These are phyloP conservation scores for Eumeta japonica DNA, from an alignment of 1,140 invertebrate genomes.

Conservation along the genomic window DNA sequence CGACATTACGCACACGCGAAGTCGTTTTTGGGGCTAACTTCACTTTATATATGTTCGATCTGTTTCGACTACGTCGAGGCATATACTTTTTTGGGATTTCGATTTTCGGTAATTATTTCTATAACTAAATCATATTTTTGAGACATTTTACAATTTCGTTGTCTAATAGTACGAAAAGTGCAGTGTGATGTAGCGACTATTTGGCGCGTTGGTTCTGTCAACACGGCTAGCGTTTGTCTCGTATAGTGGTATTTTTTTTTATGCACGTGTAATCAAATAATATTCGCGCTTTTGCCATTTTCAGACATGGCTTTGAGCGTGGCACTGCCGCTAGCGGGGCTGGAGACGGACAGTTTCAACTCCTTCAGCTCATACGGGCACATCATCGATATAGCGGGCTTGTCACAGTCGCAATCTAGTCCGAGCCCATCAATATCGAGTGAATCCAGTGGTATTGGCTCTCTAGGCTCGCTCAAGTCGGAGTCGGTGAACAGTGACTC, in stretches of 20 bases:
- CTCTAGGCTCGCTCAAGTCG: conserved; percentile 52
- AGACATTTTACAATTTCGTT: conserved; percentile 16
- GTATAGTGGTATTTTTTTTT: conserved; percentile 31
- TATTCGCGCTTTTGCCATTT: conserved; percentile 34
- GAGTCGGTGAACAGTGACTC: conserved; percentile 49
- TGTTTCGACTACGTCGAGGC: conserved; percentile 51
- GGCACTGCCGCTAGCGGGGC: conserved; percentile 47
- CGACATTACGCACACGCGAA: conserved; percentile 45
- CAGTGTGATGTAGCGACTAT: conserved; percentile 16
- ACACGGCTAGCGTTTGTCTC: conserved; percentile 41
- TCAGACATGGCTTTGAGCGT: conserved; percentile 57
- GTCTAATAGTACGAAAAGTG: conserved; percentile 23
- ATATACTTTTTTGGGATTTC: conserved; percentile 46
- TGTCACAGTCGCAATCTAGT: conserved; percentile 49
- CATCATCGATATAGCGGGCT: conserved; percentile 53
- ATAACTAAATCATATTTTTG: conserved; percentile 24
- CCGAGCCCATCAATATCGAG: conserved; percentile 53
- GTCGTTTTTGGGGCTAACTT: conserved; percentile 39
- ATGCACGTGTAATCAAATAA: conserved; percentile 49
- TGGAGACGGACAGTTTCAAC: conserved; percentile 54
- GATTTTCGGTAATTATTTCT: conserved; percentile 54
- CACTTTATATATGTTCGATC: conserved; percentile 54
- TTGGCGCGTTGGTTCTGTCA: conserved; percentile 54
- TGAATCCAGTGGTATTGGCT: conserved; percentile 56
- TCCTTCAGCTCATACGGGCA: conserved; percentile 49